A percentile compares a stretch with the other conserved stretches of the same genome.
These are phyloP conservation scores for Argyrosomus regius DNA, from an alignment of 2,797 vertebrate species.

Conservation along the genomic window DNA sequence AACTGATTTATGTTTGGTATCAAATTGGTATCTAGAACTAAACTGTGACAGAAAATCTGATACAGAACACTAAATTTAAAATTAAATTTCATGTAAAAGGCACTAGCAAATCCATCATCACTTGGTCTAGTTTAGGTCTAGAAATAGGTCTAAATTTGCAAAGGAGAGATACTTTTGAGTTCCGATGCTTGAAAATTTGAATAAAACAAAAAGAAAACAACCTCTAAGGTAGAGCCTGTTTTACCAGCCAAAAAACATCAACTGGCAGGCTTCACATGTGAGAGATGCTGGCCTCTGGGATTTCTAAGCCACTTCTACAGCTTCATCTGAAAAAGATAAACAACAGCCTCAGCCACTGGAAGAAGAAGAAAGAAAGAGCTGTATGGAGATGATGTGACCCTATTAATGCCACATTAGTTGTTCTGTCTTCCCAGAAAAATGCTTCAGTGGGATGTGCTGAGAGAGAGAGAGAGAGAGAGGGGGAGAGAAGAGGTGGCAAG, in stretches of 20 bases:
- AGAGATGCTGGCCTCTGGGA: conserved; percentile 77
- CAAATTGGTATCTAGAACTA: neutral
- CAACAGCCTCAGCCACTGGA: conserved; percentile 78
- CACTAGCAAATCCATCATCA: conserved; percentile 11
- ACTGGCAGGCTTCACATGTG: conserved; percentile 77
- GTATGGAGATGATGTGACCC: conserved; percentile 82
- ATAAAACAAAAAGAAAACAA: conserved; percentile 73
- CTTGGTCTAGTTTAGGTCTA: conserved; percentile 41
- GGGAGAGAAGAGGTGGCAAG: conserved; percentile 17
- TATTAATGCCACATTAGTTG: conserved; percentile 85
- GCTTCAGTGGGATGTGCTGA: conserved; percentile 65
- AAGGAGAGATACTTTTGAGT: conserved; percentile 57
- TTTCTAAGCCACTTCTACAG: conserved; percentile 76
- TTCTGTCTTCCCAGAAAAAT: conserved; percentile 76
- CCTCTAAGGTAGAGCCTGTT: conserved; percentile 70
- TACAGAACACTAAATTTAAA: neutral
- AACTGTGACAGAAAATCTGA: neutral
- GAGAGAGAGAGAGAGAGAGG: conserved; percentile 15
- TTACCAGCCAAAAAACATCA: conserved; percentile 71
- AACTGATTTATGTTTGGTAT: conserved; percentile 13
- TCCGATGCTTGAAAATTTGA: conserved; percentile 60
- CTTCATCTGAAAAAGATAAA: conserved; percentile 81
- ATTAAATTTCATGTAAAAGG: conserved; percentile 1
- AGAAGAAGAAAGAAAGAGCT: conserved; percentile 76
- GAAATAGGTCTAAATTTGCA: conserved; percentile 57